Base-by-base conservation (phyloP, 2,797 vertebrate species). In the Pangasius djambal region DNA sequence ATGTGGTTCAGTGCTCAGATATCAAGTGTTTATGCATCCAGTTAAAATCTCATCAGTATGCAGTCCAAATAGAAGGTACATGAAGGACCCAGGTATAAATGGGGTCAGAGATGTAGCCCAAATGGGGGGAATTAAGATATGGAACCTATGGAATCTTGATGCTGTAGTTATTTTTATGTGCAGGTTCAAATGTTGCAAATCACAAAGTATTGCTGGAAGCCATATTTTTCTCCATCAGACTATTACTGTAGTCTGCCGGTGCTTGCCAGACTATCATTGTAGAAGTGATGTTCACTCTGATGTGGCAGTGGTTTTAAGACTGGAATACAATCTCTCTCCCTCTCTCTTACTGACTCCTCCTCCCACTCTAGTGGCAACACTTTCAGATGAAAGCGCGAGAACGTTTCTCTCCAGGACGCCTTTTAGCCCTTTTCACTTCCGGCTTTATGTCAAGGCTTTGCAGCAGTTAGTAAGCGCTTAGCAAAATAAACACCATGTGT, bases 401-500 rank as follows among this genome's bases (percentile, higher is more conserved):
- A 50, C 20, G 25, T 52, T 83, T 87, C 70, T 67, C 79, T 87
- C 70, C 79, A 84, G 70, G 86, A 89, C 20, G 59, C 85, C 85
- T 89, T 86, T 89, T 89, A 89, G 88, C 67, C 77, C 85, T 48
- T 85, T 86, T 83, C 78, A 65, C 55, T 86, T 44, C 78, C 25
- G 18, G 57, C 67, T 31, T 89, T 67, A 83, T 67, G 85, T 25
- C 77, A 50, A 65, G 79, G 52, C 31, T 81, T 86, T 65, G 57
- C 37, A 6, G 40, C 16, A 44, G 86, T 87, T 87, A 77, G 89
- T 28, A 75, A 57, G 70, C 4, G 59, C 70, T 87, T 77, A 84
- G 85, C 7, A 70, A 87, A 72, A 82, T 77, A 86, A 86, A 74
- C 84, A 63, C 50, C 37, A 2, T 22, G 37, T 65, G 84, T 70